A percentile compares a stretch with the other conserved stretches of the same genome.
phyloP scores from a whole-genome alignment of 2,113 vertebrate species.

The Eulemur rufifrons region DNA sequence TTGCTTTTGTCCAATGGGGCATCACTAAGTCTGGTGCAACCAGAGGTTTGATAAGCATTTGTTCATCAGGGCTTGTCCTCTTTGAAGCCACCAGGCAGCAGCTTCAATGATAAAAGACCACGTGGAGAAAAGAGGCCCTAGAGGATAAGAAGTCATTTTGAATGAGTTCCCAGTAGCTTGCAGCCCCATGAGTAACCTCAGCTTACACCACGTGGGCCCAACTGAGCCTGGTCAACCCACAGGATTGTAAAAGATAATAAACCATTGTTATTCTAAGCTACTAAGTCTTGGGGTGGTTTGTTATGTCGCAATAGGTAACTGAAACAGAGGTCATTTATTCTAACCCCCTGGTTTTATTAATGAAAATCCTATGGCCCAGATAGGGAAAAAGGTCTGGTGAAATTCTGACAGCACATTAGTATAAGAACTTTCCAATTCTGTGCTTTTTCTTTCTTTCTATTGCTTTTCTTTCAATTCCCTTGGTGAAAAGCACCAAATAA shows the following conservation, averaged over 20 bases:
- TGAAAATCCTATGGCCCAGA: not conserved
- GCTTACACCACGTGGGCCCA: not conserved
- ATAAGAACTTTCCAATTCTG: constrained; percentile 5
- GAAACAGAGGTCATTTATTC: constrained; percentile 44
- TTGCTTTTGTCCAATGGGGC: not conserved
- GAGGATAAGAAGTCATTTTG: constrained; percentile 20
- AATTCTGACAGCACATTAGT: not conserved
- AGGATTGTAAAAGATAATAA: constrained; percentile 7
- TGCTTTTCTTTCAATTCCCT: not conserved
- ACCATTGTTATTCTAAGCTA: constrained; percentile 38
- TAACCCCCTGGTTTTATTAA: constrained; percentile 10
- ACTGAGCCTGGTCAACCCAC: not conserved
- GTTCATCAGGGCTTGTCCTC: not conserved
- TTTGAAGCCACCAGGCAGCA: not conserved
- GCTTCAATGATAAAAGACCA: not conserved
- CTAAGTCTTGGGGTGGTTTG: not conserved
- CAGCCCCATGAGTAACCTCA: not conserved
- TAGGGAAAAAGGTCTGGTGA: not conserved
- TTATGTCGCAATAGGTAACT: constrained; percentile 18
- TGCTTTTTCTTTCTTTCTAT: not conserved
- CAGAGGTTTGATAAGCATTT: not conserved
- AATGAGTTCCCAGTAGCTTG: constrained; percentile 23
- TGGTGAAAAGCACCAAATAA: not conserved
- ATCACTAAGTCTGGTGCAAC: not conserved
- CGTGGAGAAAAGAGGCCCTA: not conserved